These are phyloP conservation scores for Spondyliosoma cantharus DNA, from an alignment of 2,797 vertebrate genomes.

Conservation along the genomic window DNA sequence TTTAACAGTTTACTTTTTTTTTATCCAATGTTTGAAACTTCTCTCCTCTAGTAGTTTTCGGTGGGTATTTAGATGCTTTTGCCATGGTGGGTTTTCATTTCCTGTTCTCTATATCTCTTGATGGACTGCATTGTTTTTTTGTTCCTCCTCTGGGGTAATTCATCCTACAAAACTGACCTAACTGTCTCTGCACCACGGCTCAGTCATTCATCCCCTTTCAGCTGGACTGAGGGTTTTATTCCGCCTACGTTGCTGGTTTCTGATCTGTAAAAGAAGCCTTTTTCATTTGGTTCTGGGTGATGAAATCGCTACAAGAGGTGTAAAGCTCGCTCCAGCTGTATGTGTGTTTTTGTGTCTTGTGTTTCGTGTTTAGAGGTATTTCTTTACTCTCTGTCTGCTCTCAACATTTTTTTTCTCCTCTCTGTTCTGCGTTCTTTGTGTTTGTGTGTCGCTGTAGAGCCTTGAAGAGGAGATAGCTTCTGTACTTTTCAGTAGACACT, in stretches of 20 bases:
- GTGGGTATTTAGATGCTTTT: conserved; percentile 2
- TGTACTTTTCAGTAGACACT: conserved; percentile 89
- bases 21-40: neutral
- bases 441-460: conserved; percentile 83
- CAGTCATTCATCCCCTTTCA: conserved; percentile 20
- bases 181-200: neutral
- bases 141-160: neutral
- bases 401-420: conserved; percentile 21
- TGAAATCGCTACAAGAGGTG: neutral
- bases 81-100: neutral
- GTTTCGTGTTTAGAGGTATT: neutral
- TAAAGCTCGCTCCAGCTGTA: neutral
- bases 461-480: conserved; percentile 95
- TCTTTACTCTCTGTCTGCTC: conserved; percentile 24
- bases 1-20: neutral
- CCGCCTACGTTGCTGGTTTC: conserved; percentile 2
- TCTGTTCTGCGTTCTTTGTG: conserved; percentile 8
- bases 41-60: neutral
- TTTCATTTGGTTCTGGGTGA: neutral
- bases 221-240: conserved; percentile 18
- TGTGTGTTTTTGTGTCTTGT: neutral
- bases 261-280: neutral
- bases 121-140: neutral
- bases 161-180: neutral
- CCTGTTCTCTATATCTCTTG: neutral